Base-by-base conservation (phyloP, 2,113 vertebrate species). In the Zosterops hypoxanthus region DNA sequence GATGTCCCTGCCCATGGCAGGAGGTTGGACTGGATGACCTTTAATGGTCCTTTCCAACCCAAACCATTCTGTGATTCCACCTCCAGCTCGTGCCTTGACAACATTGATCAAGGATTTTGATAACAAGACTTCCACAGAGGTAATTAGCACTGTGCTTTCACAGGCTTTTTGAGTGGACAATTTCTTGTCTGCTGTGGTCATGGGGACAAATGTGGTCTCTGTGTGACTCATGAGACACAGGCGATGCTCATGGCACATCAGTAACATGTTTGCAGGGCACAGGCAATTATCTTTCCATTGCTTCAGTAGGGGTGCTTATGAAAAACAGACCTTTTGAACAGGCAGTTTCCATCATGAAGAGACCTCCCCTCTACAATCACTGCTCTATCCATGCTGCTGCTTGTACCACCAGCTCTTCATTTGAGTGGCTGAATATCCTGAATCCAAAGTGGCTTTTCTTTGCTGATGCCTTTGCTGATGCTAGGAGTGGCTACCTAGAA, bases 201-300 rank as follows among this genome's bases (percentile, higher is more conserved):
- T 0, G 5, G 46, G 55, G 50, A 22, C 31, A 50, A 20, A 6
- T 0, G 13, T 8, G 28, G 3, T 29, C 14, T 65, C 28, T 36
- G 36, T 22, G 29, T 3, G 9, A 23, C 42, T 55, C 7, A 5
- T 0, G 8, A 22, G 46, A 8, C 29, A 2, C 3, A 4, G 25
- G 13, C 3, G 6, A 34, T 9, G 16, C 12, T 47, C 33, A 5
- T 20, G 0, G 0, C 4, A 0, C 23, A 14, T 11, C 26, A 10
- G 17, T 10, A 15, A 34, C 0, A 1, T 11, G 44, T 71, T 75
- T 75, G 36, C 22, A 42, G 63, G 72, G 31, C n/a, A 50, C 26
- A 61, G 50, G 22, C 16, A 10, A 1, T 55, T 64, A 14, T 16
- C 31, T 61, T 22, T 36, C 7, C 24, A 16, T 52, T 69, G 18